Percentiles rank a stretch among this genome's conserved stretches.
These are phyloP conservation scores for Melikaiella ostensackeni DNA, from an alignment of 2,888 invertebrate species.

Conservation along the genomic window DNA sequence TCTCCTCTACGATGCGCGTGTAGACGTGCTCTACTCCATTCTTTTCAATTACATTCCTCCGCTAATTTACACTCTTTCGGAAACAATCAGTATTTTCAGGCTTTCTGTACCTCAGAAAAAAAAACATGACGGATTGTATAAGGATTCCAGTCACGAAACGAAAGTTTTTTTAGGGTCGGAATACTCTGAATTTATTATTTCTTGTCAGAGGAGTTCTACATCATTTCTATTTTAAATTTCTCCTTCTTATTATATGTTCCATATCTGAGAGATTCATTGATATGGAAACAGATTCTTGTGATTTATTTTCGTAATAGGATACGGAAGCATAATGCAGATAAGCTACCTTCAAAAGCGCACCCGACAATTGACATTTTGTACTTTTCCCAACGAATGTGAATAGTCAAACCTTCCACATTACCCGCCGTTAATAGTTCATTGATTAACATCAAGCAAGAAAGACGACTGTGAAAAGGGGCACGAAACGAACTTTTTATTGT, in stretches of 20 bases:
- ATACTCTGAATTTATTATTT: constrained; percentile 5
- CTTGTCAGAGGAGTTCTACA: not conserved
- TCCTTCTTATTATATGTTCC: not conserved
- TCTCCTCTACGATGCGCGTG: constrained; percentile 26
- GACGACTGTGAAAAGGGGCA: no score
- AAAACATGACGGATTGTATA: constrained; percentile 19
- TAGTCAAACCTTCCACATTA: no score
- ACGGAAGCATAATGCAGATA: not conserved
- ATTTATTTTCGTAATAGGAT: not conserved
- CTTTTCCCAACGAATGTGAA: no score
- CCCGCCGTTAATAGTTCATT: no score
- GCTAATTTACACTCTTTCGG: constrained; percentile 35
- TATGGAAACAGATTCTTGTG: not conserved
- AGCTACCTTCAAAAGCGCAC: no score
- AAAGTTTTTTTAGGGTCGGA: not conserved
- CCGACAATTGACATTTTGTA: no score
- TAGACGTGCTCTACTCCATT: constrained; percentile 35
- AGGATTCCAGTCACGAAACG: constrained; percentile 34
- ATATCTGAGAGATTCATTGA: not conserved
- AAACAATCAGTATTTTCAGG: constrained; percentile 36
- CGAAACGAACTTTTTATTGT: no score
- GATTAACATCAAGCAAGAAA: no score
- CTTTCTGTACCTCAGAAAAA: constrained; percentile 4
- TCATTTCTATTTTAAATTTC: constrained; percentile 10
- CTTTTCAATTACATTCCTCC: constrained; percentile 37